Percentiles rank a stretch among this genome's conserved stretches.
These are phyloP conservation scores for Drosophila neutralis DNA, from an alignment of 2,888 invertebrate species.

Conservation along the genomic window DNA sequence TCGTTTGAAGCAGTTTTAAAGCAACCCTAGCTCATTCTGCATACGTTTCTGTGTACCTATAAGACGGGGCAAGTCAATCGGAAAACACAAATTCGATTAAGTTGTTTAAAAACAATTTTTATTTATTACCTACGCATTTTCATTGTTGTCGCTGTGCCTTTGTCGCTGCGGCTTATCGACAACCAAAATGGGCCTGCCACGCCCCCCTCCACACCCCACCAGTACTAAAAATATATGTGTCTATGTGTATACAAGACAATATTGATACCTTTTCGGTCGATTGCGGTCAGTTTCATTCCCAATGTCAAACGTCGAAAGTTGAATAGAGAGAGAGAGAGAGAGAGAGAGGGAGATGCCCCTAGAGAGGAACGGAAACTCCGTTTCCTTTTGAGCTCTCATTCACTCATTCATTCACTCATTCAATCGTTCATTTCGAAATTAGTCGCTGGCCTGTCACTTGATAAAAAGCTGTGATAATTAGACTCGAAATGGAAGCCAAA, in stretches of 20 bases:
- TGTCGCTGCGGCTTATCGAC: conserved; percentile 59
- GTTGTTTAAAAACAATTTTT: conserved; percentile 79
- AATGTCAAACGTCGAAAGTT: conserved; percentile 23
- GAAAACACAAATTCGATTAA: conserved; percentile 78
- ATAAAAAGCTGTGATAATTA: conserved; percentile 77
- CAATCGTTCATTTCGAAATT: conserved; percentile 53
- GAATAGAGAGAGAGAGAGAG: background rate
- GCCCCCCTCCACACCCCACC: conserved; percentile 18
- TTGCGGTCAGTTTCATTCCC: conserved; percentile 6
- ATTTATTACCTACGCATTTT: conserved; percentile 68
- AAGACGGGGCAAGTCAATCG: conserved; percentile 59
- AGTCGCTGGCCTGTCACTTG: conserved; percentile 57
- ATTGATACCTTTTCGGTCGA: conserved; percentile 21
- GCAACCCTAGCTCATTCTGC: conserved; percentile 27
- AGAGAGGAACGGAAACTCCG: conserved; percentile 49
- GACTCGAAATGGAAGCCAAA: conserved; percentile 49
- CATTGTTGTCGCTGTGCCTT: conserved; percentile 52
- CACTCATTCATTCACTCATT: background rate
- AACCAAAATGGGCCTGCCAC: conserved; percentile 23
- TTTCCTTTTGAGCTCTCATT: conserved; percentile 29
- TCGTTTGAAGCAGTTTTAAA: background rate
- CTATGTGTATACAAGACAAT: background rate
- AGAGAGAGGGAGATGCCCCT: background rate
- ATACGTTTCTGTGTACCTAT: conserved; percentile 7
- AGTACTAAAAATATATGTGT: background rate